Evolutionary conservation across 2,113 vertebrate genomes (phyloP), one percentile per base, ranked within the genome.

Genomic region (Anoura caudifer): DNA sequence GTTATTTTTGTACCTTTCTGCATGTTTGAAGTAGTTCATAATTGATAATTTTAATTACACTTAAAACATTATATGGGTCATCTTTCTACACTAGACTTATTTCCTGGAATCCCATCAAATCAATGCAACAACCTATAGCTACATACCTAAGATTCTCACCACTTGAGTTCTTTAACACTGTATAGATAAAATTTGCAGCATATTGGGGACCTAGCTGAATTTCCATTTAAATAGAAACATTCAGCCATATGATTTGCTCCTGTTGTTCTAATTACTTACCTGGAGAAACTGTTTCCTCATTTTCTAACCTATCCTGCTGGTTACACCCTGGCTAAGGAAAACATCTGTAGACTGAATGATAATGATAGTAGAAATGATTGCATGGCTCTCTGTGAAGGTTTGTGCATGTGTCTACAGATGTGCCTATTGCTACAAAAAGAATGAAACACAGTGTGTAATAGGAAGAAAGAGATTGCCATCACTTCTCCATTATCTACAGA

Each of bases 261-360:
- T 84, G 45, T 94, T 94, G 79, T 54, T 96, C 87, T 96, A 96
- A 95, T 96, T 87, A 94, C 87, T 96, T 85, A 95, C 81, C 96
- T 96, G 80, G 65, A 95, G 70, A 96, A 81, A 90, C 31, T 81
- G 63, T 95, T 91, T 90, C 80, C 84, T 96, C 17, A 41, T 97
- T 87, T 87, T 38, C 87, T 95, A 95, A 47, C 43, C 63, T 75
- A 38, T 65, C 31, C 43, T 75, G 33, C 84, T 36, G 2, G 41
- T 86, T 50, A 86, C 56, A 95, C 24, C 22, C 80, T 93, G 59
- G 56, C 67, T 81, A 41, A 87, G 33, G n/a, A 91, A 94, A 94
- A 70, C 75, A 97, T 76, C 80, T 90, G 70, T 87, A 56, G 75
- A 56, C 47, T 33, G 31, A 45, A 26, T 72, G 69, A 76, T 94